Evolutionary conservation across 2,888 invertebrate species (phyloP), one percentile per base, ranked within the genome.

Genomic region (Latrodectus elegans): DNA sequence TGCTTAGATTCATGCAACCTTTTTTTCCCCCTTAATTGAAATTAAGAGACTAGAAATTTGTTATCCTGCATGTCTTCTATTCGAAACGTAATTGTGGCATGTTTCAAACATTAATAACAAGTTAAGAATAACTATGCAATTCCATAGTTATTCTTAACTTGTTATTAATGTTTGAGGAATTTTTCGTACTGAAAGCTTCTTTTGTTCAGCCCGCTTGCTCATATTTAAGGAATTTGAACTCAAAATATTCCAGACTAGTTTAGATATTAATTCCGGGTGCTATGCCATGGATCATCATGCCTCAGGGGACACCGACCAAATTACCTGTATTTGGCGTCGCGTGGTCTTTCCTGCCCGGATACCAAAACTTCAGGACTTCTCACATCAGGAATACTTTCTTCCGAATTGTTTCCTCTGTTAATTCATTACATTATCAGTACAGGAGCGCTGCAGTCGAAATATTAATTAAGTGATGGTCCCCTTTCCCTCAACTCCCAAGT

Each of bases 361-460:
- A 17, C 26, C 17, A 12, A 17, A 17, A 12, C 22, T 17, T 68
- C 67, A 1, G 2, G 17, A 22, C n/a, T 26, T 22, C 67, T 68
- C 12, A 8, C 67, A 10, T 68, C 22, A 12, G 22, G 11, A 17
- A 11, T 52, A 17, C 73, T 12, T 38, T 67, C 26, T 60, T 38
- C 76, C 15, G 72, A 81, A 81, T 81, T 81, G 86, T 77, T 81
- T 67, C 86, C 70, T 51, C 86, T 73, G 81, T 77, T 76, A 87
- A 81, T 87, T 81, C 81, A 77, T 77, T 77, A 77, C 76, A 72
- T 60, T 76, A 87, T 87, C 70, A 65, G 72, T 51, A 81, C 65
- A 22, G 38, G 79, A 15, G 53, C 17, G 55, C 75, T 15, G 55
- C 67, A 53, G 80, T 38, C 38, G 38, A 38, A 81, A 87, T 87